phyloP scores from a whole-genome alignment of 2,888 invertebrate genomes.

The Lycophotia porphyrea region DNA sequence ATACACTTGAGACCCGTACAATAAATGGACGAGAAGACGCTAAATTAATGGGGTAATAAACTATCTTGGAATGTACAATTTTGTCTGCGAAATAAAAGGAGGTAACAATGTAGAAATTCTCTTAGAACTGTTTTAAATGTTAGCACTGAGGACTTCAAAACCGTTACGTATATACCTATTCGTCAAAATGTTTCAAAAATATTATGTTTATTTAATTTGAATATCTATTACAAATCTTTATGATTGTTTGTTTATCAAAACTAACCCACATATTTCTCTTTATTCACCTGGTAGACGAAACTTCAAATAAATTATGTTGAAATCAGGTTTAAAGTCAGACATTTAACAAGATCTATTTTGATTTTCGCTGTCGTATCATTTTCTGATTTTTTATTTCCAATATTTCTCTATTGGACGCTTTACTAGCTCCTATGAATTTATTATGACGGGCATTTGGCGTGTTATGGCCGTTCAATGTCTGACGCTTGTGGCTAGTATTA shows the following conservation, averaged over 20 bases:
- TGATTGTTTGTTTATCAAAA: slow-evolving; percentile 25
- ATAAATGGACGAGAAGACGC: not conserved
- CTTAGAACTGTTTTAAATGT: not conserved
- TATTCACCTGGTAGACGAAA: slow-evolving; percentile 24
- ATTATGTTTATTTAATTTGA: not conserved
- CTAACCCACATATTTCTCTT: slow-evolving; percentile 23
- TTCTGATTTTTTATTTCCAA: slow-evolving; percentile 48
- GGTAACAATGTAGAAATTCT: not conserved
- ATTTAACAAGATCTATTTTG: slow-evolving; percentile 34
- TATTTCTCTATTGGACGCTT: slow-evolving; percentile 49
- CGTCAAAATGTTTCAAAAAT: not conserved
- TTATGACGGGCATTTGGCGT: slow-evolving; percentile 45
- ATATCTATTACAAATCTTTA: not conserved
- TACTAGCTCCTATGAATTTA: slow-evolving; percentile 49
- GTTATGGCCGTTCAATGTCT: slow-evolving; percentile 46
- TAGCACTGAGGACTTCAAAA: not conserved
- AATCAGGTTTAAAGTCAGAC: slow-evolving; percentile 24
- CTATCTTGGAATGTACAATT: slow-evolving; percentile 2
- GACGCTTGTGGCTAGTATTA: slow-evolving; percentile 39
- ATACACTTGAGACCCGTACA: not conserved
- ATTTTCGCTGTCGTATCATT: slow-evolving; percentile 37
- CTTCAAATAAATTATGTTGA: slow-evolving; percentile 15
- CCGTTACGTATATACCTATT: not conserved
- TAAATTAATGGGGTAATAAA: not conserved
- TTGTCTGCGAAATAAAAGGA: not conserved